Evolutionary conservation across 2,797 vertebrate species (phyloP), one percentile per base, ranked within the genome.

Genomic region (Hippocampus kuda): DNA sequence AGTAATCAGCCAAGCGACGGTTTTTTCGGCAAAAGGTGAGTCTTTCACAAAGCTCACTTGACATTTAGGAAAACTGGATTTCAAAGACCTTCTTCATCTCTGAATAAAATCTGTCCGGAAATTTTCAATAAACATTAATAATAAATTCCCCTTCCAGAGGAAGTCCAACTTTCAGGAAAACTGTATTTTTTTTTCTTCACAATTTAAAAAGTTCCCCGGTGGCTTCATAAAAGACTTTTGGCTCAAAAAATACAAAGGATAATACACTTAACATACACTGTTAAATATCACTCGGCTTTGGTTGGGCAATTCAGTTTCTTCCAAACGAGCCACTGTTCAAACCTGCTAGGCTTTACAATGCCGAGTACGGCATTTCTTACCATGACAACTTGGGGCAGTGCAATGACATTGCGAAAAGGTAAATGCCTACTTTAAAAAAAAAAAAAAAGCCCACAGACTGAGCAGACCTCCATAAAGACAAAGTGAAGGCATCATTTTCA

Each of bases 21-120:
- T 71, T 70, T 73, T 84, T 65, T 66, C 77, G 73, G 75, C 85
- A 78, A 87, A 87, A 87, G 91, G 92, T 93, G 72, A 68, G 88
- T 81, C 71, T 78, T 30, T 69, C 38, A 69, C 22, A 22, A 27
- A 54, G 27, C 57, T 60, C 59, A 24, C 10, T 59, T 9, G 53
- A 68, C 7, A 42, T 38, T 16, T 10, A 5, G 2, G 24, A 56
- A 56, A 56, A 51, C 49, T 22, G 26, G 1, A 59, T 27, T 59
- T 26, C 15, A 59, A 59, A 30, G 56, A 13, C 56, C 13, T 57
- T n/a, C 13, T 26, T 57, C 6, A 48, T 18, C 44, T 11, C 12
- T 46, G 44, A 46, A 48, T 48, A 4, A 48, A 18, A 48, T 18
- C 13, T 16, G 4, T 48, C 46, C 4, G 46, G 46, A 48, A 13